Conservation (phyloP, 2,888 invertebrate species). For the Diploptera punctata region DNA sequence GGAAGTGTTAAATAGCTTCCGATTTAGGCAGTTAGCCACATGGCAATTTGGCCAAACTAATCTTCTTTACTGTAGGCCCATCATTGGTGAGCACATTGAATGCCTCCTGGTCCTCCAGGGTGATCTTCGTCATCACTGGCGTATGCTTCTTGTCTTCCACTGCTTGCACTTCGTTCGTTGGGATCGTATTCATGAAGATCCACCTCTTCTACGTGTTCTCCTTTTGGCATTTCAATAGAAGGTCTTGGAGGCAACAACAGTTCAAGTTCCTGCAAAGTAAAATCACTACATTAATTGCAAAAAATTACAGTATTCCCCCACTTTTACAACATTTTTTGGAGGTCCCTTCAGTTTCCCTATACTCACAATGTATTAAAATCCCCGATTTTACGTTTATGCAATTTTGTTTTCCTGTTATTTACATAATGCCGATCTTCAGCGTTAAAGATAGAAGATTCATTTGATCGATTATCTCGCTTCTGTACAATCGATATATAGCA, state of each 20-base stretch:
- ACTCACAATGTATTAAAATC: no score
- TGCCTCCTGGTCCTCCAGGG: constrained; percentile 64
- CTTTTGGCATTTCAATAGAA: constrained; percentile 72
- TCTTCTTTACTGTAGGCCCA: constrained; percentile 40
- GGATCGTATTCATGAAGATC: constrained; percentile 78
- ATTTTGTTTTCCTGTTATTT: no score
- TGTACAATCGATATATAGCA: no score
- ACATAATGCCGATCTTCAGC: no score
- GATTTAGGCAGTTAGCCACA: constrained; percentile 13
- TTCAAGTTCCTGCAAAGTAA: constrained; percentile 72
- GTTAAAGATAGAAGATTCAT: no score
- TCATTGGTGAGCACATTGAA: constrained; percentile 87
- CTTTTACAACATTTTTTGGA: no score
- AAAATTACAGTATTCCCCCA: no score
- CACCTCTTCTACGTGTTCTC: constrained; percentile 87
- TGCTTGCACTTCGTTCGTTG: constrained; percentile 57
- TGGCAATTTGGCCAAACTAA: constrained; percentile 26
- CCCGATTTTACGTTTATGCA: no score
- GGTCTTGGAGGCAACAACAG: constrained; percentile 75
- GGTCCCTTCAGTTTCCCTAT: no score
- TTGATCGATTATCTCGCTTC: no score
- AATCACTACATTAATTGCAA: no score
- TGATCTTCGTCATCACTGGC: constrained; percentile 73
- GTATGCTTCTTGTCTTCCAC: constrained; percentile 71
- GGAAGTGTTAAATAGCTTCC: constrained; percentile 7